A percentile compares a stretch with the other conserved stretches of the same genome.
phyloP scores from a whole-genome alignment of 2,113 vertebrate species.

The Bos taurus region DNA sequence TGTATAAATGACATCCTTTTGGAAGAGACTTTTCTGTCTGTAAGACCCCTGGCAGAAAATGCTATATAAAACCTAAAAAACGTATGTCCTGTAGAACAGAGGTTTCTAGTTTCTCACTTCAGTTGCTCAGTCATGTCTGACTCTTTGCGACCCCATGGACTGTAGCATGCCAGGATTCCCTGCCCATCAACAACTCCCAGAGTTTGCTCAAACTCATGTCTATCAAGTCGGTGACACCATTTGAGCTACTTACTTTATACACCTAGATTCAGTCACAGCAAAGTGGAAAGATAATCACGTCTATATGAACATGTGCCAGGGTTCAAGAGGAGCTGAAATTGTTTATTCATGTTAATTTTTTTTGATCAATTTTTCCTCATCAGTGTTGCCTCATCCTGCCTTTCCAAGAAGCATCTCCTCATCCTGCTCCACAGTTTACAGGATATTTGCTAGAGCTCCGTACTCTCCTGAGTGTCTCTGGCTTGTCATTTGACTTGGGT shows the following conservation, averaged over 20 bases:
- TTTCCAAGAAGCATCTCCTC: not conserved
- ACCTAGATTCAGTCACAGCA: not conserved
- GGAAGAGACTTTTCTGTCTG: not conserved
- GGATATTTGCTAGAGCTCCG: not conserved
- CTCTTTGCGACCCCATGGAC: not conserved
- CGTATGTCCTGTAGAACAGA: not conserved
- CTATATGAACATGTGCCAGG: not conserved
- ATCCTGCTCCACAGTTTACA: not conserved
- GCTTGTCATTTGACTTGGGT: not conserved
- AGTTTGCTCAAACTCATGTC: not conserved
- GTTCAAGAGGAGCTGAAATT: not conserved
- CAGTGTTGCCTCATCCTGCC: not conserved
- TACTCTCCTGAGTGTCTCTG: not conserved
- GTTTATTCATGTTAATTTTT: not conserved
- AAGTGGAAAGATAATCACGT: not conserved
- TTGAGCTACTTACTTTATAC: not conserved
- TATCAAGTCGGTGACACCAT: not conserved
- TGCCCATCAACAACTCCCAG: not conserved
- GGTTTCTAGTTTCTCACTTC: not conserved
- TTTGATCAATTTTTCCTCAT: not conserved
- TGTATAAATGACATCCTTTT: not conserved
- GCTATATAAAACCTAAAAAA: not conserved
- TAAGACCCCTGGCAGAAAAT: not conserved
- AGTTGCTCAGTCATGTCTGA: not conserved
- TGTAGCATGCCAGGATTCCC: not conserved